These are phyloP conservation scores for Psammodynastes pulverulentus DNA, from an alignment of 2,113 vertebrate genomes.

Conservation along the genomic window DNA sequence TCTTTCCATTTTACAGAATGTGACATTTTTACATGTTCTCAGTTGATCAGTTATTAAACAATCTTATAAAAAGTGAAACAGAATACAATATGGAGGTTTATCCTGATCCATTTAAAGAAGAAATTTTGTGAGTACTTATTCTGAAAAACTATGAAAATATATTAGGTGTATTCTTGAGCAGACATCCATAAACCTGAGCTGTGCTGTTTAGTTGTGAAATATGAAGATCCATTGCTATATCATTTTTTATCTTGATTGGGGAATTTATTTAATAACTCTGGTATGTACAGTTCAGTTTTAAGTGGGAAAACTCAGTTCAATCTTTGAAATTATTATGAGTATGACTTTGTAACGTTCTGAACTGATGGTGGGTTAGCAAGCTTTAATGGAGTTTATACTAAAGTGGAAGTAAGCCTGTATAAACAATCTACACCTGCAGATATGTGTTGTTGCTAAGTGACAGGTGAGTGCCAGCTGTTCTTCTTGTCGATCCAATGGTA, in stretches of 20 bases:
- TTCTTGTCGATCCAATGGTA: conserved; percentile 33
- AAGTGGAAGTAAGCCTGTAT: background rate
- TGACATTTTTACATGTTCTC: background rate
- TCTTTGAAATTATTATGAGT: background rate
- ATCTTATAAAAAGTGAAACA: background rate
- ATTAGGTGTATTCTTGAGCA: background rate
- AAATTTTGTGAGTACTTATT: too few species aligned
- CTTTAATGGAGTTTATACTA: background rate
- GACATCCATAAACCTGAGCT: background rate
- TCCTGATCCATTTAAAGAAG: background rate
- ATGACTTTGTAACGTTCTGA: background rate
- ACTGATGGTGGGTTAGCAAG: background rate
- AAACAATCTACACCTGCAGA: conserved; percentile 30
- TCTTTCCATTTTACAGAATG: background rate
- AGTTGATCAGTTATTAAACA: background rate
- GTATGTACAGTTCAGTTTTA: background rate
- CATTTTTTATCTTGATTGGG: conserved; percentile 47
- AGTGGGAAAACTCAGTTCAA: background rate
- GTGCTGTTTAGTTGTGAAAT: background rate
- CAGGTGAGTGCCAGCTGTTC: conserved; percentile 40
- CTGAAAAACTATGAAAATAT: background rate
- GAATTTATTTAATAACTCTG: conserved; percentile 48
- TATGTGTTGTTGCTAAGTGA: conserved; percentile 58
- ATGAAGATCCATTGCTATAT: background rate
- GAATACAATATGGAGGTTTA: background rate